A percentile compares a stretch with the other conserved stretches of the same genome.
Conservation (phyloP, 2,888 invertebrate species). For the Zeuzera pyrina region DNA sequence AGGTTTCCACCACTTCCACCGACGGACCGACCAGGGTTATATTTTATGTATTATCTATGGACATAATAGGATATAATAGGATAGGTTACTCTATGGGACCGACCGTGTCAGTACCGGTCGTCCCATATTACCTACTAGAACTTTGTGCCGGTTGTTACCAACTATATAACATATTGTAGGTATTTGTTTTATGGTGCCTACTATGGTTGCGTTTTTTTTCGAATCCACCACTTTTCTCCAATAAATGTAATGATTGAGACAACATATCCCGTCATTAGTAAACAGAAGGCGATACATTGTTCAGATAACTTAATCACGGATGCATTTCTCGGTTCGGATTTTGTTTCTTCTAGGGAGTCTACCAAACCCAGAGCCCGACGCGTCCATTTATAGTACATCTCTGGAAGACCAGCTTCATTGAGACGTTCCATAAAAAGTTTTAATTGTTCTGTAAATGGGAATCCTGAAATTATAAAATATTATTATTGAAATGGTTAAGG, state of each 20-base stretch:
- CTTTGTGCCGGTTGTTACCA: no score
- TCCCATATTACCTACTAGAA: no score
- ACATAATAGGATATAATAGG: no score
- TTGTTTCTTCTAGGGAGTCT: constrained; percentile 6
- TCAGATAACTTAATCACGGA: constrained; percentile 20
- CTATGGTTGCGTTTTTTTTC: no score
- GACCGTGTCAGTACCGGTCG: no score
- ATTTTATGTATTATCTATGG: no score
- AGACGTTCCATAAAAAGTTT: constrained; percentile 25
- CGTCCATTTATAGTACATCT: constrained; percentile 36
- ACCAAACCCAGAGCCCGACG: constrained; percentile 21
- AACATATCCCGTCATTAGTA: constrained; percentile 25
- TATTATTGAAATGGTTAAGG: no score
- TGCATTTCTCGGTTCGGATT: constrained; percentile 21
- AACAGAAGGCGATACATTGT: constrained; percentile 22
- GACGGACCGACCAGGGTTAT: no score
- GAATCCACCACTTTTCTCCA: constrained; percentile 21
- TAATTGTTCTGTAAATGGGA: constrained; percentile 30
- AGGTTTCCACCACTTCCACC: no score
- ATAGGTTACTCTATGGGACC: no score
- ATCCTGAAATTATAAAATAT: constrained; percentile 22
- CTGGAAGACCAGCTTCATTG: constrained; percentile 33
- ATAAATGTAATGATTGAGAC: constrained; percentile 23
- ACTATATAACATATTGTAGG: no score
- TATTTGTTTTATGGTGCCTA: no score